These are phyloP conservation scores for Takifugu bimaculatus DNA, from an alignment of 2,113 vertebrate species.

Conservation along the genomic window DNA sequence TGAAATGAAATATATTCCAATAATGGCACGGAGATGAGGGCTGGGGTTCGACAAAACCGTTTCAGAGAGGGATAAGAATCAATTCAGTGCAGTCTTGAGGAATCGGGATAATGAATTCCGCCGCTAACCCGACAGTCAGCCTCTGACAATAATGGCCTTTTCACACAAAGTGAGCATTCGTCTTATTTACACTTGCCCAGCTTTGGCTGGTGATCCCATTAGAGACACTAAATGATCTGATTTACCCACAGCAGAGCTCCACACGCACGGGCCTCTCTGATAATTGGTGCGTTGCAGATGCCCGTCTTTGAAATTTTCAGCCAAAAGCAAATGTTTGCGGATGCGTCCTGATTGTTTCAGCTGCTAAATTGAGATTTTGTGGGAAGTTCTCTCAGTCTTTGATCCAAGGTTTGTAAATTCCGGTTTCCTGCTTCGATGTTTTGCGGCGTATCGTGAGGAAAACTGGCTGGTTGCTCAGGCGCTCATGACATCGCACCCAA, in stretches of 20 bases:
- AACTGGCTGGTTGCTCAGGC: too few relatives aligned
- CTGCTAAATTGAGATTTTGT: not conserved
- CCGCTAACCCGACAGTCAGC: constrained; percentile 54
- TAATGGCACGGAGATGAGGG: constrained; percentile 64
- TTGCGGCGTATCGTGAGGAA: too few relatives aligned
- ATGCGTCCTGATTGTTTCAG: constrained; percentile 6
- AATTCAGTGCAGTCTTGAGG: constrained; percentile 56
- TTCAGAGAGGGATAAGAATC: constrained; percentile 58
- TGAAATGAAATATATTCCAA: constrained; percentile 51
- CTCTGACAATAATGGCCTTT: constrained; percentile 35
- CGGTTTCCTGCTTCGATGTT: too few relatives aligned
- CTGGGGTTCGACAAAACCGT: constrained; percentile 33
- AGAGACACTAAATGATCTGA: constrained; percentile 31
- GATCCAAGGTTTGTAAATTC: too few relatives aligned
- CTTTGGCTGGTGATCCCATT: constrained; percentile 40
- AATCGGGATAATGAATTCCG: constrained; percentile 64
- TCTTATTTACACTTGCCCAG: constrained; percentile 37
- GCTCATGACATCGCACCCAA: too few relatives aligned
- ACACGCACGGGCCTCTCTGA: constrained; percentile 3
- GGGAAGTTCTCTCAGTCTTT: too few relatives aligned
- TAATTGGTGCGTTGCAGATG: constrained; percentile 21
- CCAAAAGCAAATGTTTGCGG: not conserved
- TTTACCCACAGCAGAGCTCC: constrained; percentile 5
- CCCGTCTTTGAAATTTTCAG: too few relatives aligned
- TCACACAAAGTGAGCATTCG: constrained; percentile 30